A percentile compares a stretch with the other conserved stretches of the same genome.
phyloP scores from a whole-genome alignment of 2,797 vertebrate genomes.

The Carcharodon carcharias region DNA sequence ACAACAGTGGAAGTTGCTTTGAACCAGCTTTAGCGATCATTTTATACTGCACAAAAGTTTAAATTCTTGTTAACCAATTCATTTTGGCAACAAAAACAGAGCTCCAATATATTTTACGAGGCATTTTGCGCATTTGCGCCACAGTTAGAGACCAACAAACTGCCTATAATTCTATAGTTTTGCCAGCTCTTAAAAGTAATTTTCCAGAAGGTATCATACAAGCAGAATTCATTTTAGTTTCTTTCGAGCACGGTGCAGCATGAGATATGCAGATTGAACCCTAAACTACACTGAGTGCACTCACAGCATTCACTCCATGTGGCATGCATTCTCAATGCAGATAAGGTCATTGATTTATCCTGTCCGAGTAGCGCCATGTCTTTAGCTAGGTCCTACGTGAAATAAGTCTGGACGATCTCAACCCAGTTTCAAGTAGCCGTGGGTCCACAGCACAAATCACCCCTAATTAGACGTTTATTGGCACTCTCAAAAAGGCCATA shows the following conservation, averaged over 20 bases:
- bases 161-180: not conserved
- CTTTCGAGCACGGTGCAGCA: conserved; percentile 7
- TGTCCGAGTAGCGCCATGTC: not conserved
- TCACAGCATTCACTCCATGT: conserved; percentile 10
- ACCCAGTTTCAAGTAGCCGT: not conserved
- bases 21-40: conserved; percentile 13
- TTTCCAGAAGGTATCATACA: not conserved
- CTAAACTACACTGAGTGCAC: not conserved
- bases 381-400: not conserved
- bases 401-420: not conserved
- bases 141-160: not conserved
- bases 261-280: conserved; percentile 3
- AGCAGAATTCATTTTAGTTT: conserved; percentile 29
- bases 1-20: conserved; percentile 26
- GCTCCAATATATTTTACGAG: not conserved
- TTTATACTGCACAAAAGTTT: not conserved
- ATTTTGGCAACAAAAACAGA: conserved; percentile 27
- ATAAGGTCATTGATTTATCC: not conserved
- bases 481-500: not conserved
- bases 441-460: not conserved
- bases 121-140: conserved; percentile 34
- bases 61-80: conserved; percentile 16
- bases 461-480: not conserved
- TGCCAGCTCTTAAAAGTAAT: conserved; percentile 8
- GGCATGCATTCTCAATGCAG: conserved; percentile 16